phyloP scores from a whole-genome alignment of 2,888 invertebrate species.

The Eilema griseolum region DNA sequence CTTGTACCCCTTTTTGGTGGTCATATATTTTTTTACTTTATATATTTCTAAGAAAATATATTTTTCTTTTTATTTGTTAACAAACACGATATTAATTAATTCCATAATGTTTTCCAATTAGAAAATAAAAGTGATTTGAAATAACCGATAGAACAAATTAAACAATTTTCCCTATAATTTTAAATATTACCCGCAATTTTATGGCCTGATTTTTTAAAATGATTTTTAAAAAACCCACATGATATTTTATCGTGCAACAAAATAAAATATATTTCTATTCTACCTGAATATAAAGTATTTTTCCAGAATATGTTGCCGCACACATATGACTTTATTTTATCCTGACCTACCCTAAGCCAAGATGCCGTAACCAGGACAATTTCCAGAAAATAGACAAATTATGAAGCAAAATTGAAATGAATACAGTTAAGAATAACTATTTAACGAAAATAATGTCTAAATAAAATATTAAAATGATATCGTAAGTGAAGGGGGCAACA shows the following conservation, averaged over 20 bases:
- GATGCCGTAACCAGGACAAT: slow-evolving; percentile 12
- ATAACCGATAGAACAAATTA: neutral
- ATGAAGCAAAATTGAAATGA: slow-evolving; percentile 38
- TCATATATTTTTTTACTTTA: slow-evolving; percentile 51
- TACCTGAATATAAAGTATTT: too few relatives aligned
- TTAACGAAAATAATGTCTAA: slow-evolving; percentile 52
- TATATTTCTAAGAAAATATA: neutral
- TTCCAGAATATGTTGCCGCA: neutral
- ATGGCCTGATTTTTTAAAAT: neutral
- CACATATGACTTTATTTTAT: slow-evolving; percentile 22
- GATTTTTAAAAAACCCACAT: neutral
- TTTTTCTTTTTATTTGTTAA: neutral
- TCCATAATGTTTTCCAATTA: neutral
- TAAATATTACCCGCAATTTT: neutral
- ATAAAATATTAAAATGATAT: slow-evolving; percentile 57
- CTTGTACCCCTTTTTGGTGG: slow-evolving; percentile 68
- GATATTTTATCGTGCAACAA: neutral
- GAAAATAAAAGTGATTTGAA: too few relatives aligned
- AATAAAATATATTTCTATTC: too few relatives aligned
- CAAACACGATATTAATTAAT: neutral
- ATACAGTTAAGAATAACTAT: slow-evolving; percentile 45
- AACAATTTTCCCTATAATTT: neutral
- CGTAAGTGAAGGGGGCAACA: slow-evolving; percentile 63
- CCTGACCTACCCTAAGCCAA: slow-evolving; percentile 57
- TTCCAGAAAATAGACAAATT: slow-evolving; percentile 17